These are phyloP conservation scores for Prenolepis imparis DNA, from an alignment of 2,888 invertebrate species.

Conservation along the genomic window DNA sequence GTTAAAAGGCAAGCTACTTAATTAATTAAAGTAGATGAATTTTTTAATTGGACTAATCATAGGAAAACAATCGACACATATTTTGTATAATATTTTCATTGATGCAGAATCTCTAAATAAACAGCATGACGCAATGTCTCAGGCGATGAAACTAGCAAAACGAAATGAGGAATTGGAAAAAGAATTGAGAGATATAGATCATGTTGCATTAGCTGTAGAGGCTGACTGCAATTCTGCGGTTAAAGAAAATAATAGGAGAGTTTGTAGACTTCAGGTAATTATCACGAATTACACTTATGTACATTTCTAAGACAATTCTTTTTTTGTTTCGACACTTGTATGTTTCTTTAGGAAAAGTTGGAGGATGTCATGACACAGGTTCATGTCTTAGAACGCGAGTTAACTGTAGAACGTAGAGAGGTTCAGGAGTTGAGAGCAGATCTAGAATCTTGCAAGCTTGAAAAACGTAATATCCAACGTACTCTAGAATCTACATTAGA, in stretches of 20 bases:
- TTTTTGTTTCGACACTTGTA: not conserved
- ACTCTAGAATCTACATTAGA: slow-evolving; percentile 87
- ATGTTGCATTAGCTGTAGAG: slow-evolving; percentile 92
- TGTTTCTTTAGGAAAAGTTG: slow-evolving; percentile 85
- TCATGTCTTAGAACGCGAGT: slow-evolving; percentile 86
- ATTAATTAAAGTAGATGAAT: slow-evolving; percentile 3
- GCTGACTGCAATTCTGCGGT: slow-evolving; percentile 91
- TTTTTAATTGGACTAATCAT: not conserved
- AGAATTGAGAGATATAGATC: slow-evolving; percentile 91
- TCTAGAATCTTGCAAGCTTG: slow-evolving; percentile 87
- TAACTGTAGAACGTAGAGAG: slow-evolving; percentile 85
- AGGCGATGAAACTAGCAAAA: slow-evolving; percentile 91
- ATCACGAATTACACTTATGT: slow-evolving; percentile 65
- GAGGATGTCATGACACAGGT: slow-evolving; percentile 86
- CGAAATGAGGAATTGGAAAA: slow-evolving; percentile 91
- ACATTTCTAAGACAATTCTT: slow-evolving; percentile 54
- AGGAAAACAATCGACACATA: slow-evolving; percentile 10
- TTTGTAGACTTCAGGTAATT: slow-evolving; percentile 83
- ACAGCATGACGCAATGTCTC: slow-evolving; percentile 93
- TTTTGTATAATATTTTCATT: slow-evolving; percentile 29
- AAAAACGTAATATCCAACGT: slow-evolving; percentile 88
- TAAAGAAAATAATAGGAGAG: slow-evolving; percentile 88
- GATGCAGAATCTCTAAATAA: slow-evolving; percentile 88
- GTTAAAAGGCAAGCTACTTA: slow-evolving; percentile 85
- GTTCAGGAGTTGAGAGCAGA: slow-evolving; percentile 86